Evolutionary conservation across 2,888 invertebrate species (phyloP), one percentile per base, ranked within the genome.

Genomic region (Mantis religiosa): DNA sequence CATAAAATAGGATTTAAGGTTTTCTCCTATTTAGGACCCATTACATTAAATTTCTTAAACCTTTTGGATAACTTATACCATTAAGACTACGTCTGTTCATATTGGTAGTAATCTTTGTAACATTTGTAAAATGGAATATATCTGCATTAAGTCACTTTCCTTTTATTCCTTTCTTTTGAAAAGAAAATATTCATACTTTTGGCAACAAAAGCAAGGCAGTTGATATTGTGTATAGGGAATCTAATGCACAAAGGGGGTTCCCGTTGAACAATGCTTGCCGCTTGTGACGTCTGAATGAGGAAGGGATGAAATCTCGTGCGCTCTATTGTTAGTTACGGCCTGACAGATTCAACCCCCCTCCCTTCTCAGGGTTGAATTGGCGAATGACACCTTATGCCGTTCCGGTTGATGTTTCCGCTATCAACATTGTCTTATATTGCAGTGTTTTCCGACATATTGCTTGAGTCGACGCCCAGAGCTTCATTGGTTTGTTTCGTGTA

Each of bases 351-450:
- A n/a, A 28, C 86, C 25, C 28, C 81, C 28, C 8, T 30, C 28
- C 86, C 81, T 71, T 81, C 71, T 86, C 81, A 71, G 71, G 28
- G 86, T 81, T 86, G 86, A 86, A 86, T 86, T 81, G 86, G 86
- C 86, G 81, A 86, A 81, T 86, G 86, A 86, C 86, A 86, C 86
- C 86, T 86, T 71, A 71, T 71, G 54, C 25, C 54, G 54, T 71
- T 71, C 41, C 41, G 2, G 41, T 41, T 41, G 41, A 41, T 41
- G 41, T 41, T 41, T 41, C 25, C 54, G 54, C 54, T 71, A 71
- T 71, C 54, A 71, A 71, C 54, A 71, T 20, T 4, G 54, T 71
- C 54, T 71, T 71, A 71, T 71, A 71, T 71, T 25, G 54, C 54
- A 71, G 15, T 71, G 54, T 25, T 71, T 71, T 71, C 54, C 54